Base-by-base conservation (phyloP, 2,797 vertebrate genomes). In the Heteromormyrus szaboi region DNA sequence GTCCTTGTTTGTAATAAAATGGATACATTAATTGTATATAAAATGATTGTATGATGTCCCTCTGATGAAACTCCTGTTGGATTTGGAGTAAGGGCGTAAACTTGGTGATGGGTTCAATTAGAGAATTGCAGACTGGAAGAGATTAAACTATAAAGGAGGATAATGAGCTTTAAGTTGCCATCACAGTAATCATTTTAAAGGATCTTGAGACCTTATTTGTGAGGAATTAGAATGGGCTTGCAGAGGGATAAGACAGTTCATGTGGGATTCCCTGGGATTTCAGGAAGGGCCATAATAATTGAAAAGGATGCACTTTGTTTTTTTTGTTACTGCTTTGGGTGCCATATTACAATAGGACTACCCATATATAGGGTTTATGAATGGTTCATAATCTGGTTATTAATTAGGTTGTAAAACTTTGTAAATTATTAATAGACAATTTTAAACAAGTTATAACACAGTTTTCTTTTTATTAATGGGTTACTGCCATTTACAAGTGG, bases 141-240 rank as follows among this genome's bases (percentile, higher is more conserved):
- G n/a, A 59, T 88, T 88, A 88, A 83, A 59, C 19, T 53, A 19
- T 25, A 83, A 37, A 29, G 87, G 33, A 72, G 33, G 87, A 88
- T 33, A 33, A 41, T 46, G 8, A 14, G 29, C 25, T 53, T 53
- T 85, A 85, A 50, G 25, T 14, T 59, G 14, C 33, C 79, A 88
- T 79, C 50, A 81, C 37, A 79, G 68, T 81, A 41, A 59, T 59
- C 12, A 25, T 46, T 53, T 51, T 44, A 51, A 19, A 56, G 17
- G 54, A 56, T 37, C 11, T 33, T 14, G 12, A 14, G 51, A 86
- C 53, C 33, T 59, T 50, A 19, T 37, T 37, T 29, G 14, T 17
- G 9, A 59, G 33, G 85, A 59, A 56, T 33, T 86, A 37, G 53
- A 86, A 86, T 44, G 37, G 85, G 17, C 54, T 85, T n/a, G 17